phyloP scores from a whole-genome alignment of 2,888 invertebrate species.

The Sminthurides aquaticus region DNA sequence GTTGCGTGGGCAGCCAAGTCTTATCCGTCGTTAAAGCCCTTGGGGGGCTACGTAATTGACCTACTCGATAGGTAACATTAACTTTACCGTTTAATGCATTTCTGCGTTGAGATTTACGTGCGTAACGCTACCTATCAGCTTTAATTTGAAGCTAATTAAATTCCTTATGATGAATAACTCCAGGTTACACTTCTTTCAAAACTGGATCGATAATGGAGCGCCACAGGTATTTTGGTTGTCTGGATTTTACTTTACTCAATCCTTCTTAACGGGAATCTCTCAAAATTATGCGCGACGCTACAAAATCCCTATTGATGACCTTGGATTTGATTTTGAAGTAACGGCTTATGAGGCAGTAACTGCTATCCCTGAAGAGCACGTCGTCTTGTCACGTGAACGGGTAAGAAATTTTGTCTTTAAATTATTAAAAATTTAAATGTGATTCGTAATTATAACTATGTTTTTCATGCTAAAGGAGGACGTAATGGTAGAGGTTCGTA shows the following conservation, averaged over 20 bases:
- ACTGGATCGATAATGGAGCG: slow-evolving; percentile 75
- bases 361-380: slow-evolving; percentile 49
- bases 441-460: no score
- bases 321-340: slow-evolving; percentile 72
- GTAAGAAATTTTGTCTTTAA: not conserved
- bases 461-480: slow-evolving; percentile 2
- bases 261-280: slow-evolving; percentile 83
- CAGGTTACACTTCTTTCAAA: slow-evolving; percentile 49
- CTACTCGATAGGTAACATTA: slow-evolving; percentile 70
- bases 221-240: slow-evolving; percentile 83
- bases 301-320: slow-evolving; percentile 80
- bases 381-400: not conserved
- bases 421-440: slow-evolving; percentile 3
- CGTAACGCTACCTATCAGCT: no score
- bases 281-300: slow-evolving; percentile 78
- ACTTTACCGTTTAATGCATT: no score
- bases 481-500: slow-evolving; percentile 17
- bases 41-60: slow-evolving; percentile 81
- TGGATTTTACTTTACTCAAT: slow-evolving; percentile 92
- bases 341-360: slow-evolving; percentile 51
- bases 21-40: slow-evolving; percentile 74
- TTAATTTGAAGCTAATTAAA: no score
- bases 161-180: not conserved
- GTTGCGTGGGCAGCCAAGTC: slow-evolving; percentile 74
- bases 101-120: no score